phyloP scores from a whole-genome alignment of 1,140 invertebrate genomes.

The Sarcophaga bullata region DNA sequence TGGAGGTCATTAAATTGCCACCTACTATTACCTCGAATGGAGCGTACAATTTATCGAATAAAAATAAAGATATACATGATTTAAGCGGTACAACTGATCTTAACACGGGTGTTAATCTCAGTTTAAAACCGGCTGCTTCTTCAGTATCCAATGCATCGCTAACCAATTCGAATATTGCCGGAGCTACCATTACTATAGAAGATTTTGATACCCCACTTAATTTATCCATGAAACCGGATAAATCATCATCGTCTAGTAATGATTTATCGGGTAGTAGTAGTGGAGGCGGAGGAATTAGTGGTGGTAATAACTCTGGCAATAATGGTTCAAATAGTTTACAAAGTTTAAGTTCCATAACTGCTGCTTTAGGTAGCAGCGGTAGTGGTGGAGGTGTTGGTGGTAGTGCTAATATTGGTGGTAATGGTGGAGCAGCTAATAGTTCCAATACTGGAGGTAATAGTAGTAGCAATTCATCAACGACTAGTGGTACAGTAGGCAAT shows the following conservation, averaged over 20 bases:
- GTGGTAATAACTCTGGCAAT: slow-evolving; percentile 38
- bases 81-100: slow-evolving; percentile 51
- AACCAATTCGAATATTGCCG: slow-evolving; percentile 53
- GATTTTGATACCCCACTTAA: slow-evolving; percentile 82
- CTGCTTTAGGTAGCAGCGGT: slow-evolving; percentile 57
- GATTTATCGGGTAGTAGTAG: slow-evolving; percentile 35
- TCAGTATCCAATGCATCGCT: slow-evolving; percentile 20
- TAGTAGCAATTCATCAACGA: slow-evolving; percentile 48
- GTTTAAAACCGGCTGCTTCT: slow-evolving; percentile 51
- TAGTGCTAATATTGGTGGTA: background rate
- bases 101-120: slow-evolving; percentile 58
- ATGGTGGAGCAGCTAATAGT: slow-evolving; percentile 48
- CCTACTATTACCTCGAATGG: slow-evolving; percentile 67
- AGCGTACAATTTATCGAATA: slow-evolving; percentile 63
- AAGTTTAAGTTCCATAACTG: slow-evolving; percentile 65
- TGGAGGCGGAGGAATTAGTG: slow-evolving; percentile 32
- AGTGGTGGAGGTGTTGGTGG: slow-evolving; percentile 53
- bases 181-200: slow-evolving; percentile 64
- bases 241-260: slow-evolving; percentile 58
- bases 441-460: slow-evolving; percentile 56
- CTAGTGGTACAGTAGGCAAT: slow-evolving; percentile 37
- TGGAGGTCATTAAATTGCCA: slow-evolving; percentile 82
- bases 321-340: slow-evolving; percentile 56
- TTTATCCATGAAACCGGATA: slow-evolving; percentile 79
- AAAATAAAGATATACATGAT: slow-evolving; percentile 60